Evolutionary conservation across 2,113 vertebrate genomes (phyloP).

Genomic region (Pagrus major): DNA sequence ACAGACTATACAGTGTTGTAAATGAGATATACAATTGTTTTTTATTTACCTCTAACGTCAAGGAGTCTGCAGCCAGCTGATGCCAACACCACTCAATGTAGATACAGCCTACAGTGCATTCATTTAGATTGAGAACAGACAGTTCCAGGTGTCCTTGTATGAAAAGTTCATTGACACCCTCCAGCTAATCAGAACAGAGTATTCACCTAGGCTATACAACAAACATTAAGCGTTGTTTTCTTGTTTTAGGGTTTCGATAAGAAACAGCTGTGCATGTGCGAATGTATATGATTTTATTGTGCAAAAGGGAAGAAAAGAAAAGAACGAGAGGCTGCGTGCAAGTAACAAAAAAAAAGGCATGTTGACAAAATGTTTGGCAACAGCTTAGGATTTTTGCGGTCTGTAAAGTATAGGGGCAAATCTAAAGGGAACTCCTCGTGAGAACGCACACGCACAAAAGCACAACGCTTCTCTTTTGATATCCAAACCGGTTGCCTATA

Average conservation of each 20-base stretch:
- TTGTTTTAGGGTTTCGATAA: slow-evolving; percentile 11
- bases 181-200: too few relatives aligned
- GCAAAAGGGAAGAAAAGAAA: not conserved
- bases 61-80: too few relatives aligned
- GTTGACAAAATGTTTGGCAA: slow-evolving; percentile 54
- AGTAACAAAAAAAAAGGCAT: slow-evolving; percentile 1
- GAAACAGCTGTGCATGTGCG: slow-evolving; percentile 15
- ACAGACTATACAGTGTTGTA: too few relatives aligned
- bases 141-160: too few relatives aligned
- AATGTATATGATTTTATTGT: not conserved
- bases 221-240: not conserved
- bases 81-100: too few relatives aligned
- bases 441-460: slow-evolving; percentile 41
- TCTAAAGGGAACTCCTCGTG: slow-evolving; percentile 40
- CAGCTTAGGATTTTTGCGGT: slow-evolving; percentile 52
- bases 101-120: too few relatives aligned
- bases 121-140: too few relatives aligned
- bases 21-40: too few relatives aligned
- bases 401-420: slow-evolving; percentile 55
- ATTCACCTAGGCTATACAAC: too few relatives aligned
- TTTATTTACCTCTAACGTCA: too few relatives aligned
- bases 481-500: slow-evolving; percentile 14
- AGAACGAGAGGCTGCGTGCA: not conserved
- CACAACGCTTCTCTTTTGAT: slow-evolving; percentile 28
- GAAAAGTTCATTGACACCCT: too few relatives aligned